Percentiles rank a stretch among this genome's conserved stretches.
Conservation (phyloP, 2,888 invertebrate genomes). For the Icerya purchasi region DNA sequence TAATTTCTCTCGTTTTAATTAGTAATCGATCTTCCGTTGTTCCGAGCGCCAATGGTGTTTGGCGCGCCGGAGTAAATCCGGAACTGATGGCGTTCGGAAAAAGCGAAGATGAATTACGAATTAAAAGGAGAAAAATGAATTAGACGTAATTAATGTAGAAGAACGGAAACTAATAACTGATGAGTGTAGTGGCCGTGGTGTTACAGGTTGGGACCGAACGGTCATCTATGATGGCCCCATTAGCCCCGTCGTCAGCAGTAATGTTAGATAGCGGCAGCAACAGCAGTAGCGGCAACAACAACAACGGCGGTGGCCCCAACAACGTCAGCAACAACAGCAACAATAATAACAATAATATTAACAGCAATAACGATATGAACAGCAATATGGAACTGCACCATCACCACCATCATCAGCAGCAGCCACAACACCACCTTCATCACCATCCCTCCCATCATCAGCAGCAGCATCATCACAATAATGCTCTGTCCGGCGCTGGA, state of each 20-base stretch:
- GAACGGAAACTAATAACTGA: too few species aligned
- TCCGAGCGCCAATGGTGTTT: too few species aligned
- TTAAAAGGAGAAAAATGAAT: too few species aligned
- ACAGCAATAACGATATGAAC: neutral
- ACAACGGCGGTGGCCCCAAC: neutral
- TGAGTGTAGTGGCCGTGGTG: too few species aligned
- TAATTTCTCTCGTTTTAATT: too few species aligned
- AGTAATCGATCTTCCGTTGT: too few species aligned
- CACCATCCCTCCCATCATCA: constrained; percentile 3
- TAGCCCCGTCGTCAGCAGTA: neutral
- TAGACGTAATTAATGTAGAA: too few species aligned
- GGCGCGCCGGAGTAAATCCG: too few species aligned
- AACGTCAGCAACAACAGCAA: neutral
- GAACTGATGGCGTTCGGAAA: too few species aligned
- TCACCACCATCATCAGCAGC: constrained; percentile 2
- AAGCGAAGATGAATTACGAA: too few species aligned
- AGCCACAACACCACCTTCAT: constrained; percentile 2
- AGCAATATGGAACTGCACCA: neutral
- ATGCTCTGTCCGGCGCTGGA: neutral
- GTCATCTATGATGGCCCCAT: neutral
- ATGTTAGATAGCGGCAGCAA: neutral
- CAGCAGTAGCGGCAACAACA: constrained; percentile 1
- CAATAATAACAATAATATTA: neutral
- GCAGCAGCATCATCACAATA: constrained; percentile 3
- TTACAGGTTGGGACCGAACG: neutral